A percentile compares a stretch with the other conserved stretches of the same genome.
Evolutionary conservation across 2,888 invertebrate species (phyloP).

Genomic region (Nephrotoma flavescens): DNA sequence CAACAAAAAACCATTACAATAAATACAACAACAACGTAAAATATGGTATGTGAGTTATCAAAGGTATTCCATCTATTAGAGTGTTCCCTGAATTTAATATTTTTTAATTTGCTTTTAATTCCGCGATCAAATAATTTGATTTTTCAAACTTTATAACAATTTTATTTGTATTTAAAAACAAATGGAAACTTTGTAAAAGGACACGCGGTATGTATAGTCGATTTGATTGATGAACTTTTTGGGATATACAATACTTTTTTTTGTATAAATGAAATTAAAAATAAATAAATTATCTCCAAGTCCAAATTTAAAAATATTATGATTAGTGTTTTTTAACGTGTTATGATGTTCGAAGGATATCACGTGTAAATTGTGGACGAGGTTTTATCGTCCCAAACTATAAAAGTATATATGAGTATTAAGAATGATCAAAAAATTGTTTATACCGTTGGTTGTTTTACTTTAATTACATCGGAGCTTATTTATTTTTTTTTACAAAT

Average conservation of each 20-base stretch:
- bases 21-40: too few relatives aligned
- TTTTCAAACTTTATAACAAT: too few relatives aligned
- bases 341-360: background rate
- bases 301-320: background rate
- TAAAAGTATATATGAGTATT: too few relatives aligned
- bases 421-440: background rate
- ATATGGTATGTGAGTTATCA: too few relatives aligned
- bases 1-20: too few relatives aligned
- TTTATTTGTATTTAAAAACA: too few relatives aligned
- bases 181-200: too few relatives aligned
- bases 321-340: background rate
- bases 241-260: background rate
- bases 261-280: background rate
- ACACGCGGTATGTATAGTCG: background rate
- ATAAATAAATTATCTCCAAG: background rate
- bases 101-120: too few relatives aligned
- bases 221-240: background rate
- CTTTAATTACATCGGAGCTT: background rate
- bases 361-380: background rate
- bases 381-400: background rate
- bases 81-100: too few relatives aligned
- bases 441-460: background rate
- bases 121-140: too few relatives aligned
- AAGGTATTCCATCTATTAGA: too few relatives aligned
- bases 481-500: background rate